phyloP scores from a whole-genome alignment of 2,797 vertebrate genomes.

The Galagoides demidoff region DNA sequence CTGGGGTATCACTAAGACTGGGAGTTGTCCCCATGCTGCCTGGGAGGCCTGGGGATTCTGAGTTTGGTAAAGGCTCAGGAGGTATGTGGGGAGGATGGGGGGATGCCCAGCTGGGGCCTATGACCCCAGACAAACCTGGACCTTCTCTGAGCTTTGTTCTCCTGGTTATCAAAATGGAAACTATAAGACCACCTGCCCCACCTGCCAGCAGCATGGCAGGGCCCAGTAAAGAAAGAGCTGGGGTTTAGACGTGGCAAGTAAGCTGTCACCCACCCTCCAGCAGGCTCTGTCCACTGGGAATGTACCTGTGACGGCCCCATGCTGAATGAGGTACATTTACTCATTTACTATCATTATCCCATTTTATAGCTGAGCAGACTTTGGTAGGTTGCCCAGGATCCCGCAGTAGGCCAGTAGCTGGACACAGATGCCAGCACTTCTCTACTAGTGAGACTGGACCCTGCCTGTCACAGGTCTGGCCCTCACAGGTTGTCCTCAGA shows the following conservation, averaged over 20 bases:
- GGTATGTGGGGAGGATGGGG: neutral
- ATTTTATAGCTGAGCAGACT: neutral
- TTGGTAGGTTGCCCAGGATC: neutral
- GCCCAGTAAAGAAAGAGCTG: neutral
- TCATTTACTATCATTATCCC: neutral
- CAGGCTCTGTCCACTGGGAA: rapidly evolving
- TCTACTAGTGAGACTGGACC: rapidly evolving
- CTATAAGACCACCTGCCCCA: rapidly evolving
- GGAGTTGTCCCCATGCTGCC: neutral
- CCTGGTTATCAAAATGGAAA: neutral
- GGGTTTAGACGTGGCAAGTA: neutral
- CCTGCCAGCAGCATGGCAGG: rapidly evolving
- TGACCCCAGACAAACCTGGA: too few species aligned
- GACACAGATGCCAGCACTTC: rapidly evolving
- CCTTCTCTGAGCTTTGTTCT: neutral
- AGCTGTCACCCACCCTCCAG: too few species aligned
- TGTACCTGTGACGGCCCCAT: rapidly evolving
- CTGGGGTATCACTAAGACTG: rapidly evolving
- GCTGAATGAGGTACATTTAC: rapidly evolving
- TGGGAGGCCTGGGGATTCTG: rapidly evolving
- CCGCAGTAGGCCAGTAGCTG: rapidly evolving
- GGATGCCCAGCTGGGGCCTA: rapidly evolving
- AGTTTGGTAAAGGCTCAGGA: neutral
- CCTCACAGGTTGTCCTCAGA: too few species aligned
- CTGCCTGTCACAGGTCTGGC: neutral